A percentile compares a stretch with the other conserved stretches of the same genome.
Conservation (phyloP, 2,888 invertebrate species). For the Strigamia transsilvanica region DNA sequence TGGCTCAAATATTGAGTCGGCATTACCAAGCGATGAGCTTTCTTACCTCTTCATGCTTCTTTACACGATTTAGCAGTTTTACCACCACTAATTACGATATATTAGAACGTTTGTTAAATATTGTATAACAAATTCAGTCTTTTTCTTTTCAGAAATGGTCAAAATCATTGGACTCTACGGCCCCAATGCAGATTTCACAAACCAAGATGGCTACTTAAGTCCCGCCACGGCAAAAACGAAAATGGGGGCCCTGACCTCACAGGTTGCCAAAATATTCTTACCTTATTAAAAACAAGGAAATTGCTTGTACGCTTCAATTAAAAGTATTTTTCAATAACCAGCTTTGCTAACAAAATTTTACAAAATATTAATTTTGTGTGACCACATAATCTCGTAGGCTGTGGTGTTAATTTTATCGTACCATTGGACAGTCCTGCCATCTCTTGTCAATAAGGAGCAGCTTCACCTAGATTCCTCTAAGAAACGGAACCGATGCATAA, state of each 20-base stretch:
- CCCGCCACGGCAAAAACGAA: constrained; percentile 50
- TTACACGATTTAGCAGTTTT: constrained; percentile 6
- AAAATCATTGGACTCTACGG: constrained; percentile 42
- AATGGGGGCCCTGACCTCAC: background rate
- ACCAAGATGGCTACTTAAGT: constrained; percentile 50
- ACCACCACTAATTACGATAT: background rate
- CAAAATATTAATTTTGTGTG: too few species aligned
- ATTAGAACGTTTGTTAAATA: constrained; percentile 7
- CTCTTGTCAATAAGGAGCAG: too few species aligned
- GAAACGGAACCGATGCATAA: too few species aligned
- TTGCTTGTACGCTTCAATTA: background rate
- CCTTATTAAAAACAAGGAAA: background rate
- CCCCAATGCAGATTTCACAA: constrained; percentile 20
- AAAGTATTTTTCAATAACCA: background rate
- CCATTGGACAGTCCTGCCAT: too few species aligned
- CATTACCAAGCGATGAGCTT: background rate
- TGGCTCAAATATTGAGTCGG: constrained; percentile 22
- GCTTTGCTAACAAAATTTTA: too few species aligned
- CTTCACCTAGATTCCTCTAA: too few species aligned
- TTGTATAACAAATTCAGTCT: constrained; percentile 2
- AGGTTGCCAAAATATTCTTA: background rate
- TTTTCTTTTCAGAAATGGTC: constrained; percentile 13
- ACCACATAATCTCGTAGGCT: too few species aligned
- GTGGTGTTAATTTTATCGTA: too few species aligned
- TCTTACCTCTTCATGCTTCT: constrained; percentile 22